Percentiles rank a stretch among this genome's conserved stretches.
These are phyloP conservation scores for Apomyelois bistriatella DNA, from an alignment of 2,888 invertebrate species.

Conservation along the genomic window DNA sequence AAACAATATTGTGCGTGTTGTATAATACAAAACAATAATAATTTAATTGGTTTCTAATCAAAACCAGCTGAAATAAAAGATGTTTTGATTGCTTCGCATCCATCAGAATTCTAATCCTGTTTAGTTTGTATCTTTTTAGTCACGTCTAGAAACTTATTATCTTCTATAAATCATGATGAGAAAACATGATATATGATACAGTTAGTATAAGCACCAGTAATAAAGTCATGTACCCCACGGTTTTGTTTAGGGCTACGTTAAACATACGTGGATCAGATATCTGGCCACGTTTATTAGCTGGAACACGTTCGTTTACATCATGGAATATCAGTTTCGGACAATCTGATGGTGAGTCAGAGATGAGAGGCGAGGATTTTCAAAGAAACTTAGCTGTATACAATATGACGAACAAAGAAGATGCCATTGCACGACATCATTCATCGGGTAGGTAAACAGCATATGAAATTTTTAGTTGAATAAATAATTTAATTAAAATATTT, in stretches of 20 bases:
- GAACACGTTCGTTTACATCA: conserved; percentile 2
- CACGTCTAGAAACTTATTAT: no score
- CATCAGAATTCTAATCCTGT: no score
- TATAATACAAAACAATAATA: no score
- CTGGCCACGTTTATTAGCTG: background rate
- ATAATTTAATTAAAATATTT: no score
- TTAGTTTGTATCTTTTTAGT: no score
- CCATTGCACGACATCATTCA: background rate
- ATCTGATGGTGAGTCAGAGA: background rate
- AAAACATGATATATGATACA: background rate
- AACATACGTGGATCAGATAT: conserved; percentile 5
- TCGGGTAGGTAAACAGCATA: background rate
- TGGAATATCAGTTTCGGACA: conserved; percentile 6
- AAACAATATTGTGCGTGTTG: no score
- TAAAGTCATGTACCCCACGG: background rate
- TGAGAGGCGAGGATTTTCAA: background rate
- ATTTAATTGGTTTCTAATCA: no score
- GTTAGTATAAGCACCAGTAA: background rate
- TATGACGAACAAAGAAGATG: background rate
- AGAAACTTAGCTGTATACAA: background rate
- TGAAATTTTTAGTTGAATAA: no score
- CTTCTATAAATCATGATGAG: background rate
- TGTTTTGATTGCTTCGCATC: no score
- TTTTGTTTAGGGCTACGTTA: conserved; percentile 6
- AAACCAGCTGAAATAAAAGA: no score